A percentile compares a stretch with the other conserved stretches of the same genome.
Evolutionary conservation across 1,140 invertebrate species (phyloP).

Genomic region (Diprion similis): DNA sequence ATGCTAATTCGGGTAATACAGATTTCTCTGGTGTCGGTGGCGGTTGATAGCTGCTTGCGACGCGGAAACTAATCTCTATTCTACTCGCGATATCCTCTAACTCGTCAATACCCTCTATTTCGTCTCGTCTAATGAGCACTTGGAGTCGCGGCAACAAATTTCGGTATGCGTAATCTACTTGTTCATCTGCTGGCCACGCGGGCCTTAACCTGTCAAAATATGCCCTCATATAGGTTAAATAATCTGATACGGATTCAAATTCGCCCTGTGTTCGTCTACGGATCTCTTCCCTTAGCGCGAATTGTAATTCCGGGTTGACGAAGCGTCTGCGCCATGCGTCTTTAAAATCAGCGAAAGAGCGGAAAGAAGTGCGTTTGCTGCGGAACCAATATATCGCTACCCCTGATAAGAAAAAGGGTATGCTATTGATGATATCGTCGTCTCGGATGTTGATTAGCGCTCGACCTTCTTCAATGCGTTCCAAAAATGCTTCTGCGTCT

Average conservation of each 20-base stretch:
- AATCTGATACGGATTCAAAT: not conserved
- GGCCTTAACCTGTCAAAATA: not conserved
- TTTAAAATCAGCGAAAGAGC: not conserved
- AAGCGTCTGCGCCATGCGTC: not conserved
- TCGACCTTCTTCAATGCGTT: constrained; percentile 7
- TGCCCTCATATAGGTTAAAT: constrained; percentile 9
- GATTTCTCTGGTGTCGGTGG: constrained; percentile 15
- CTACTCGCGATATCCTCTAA: not conserved
- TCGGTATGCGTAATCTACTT: constrained; percentile 8
- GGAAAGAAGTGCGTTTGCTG: not conserved
- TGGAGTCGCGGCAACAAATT: constrained; percentile 15
- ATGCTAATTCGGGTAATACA: constrained; percentile 12
- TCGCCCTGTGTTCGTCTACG: not conserved
- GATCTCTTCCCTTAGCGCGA: constrained; percentile 5
- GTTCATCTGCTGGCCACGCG: not conserved
- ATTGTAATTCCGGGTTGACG: not conserved
- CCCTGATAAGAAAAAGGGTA: not conserved
- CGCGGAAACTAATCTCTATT: not conserved
- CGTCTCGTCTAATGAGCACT: not conserved
- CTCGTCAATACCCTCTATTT: not conserved
- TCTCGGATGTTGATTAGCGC: not conserved
- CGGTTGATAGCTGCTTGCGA: not conserved
- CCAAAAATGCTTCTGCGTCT: constrained; percentile 11
- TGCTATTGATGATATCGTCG: not conserved
- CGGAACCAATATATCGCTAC: not conserved